A percentile compares a stretch with the other conserved stretches of the same genome.
Conservation (phyloP, 2,888 invertebrate genomes). For the Hetaerina titia region DNA sequence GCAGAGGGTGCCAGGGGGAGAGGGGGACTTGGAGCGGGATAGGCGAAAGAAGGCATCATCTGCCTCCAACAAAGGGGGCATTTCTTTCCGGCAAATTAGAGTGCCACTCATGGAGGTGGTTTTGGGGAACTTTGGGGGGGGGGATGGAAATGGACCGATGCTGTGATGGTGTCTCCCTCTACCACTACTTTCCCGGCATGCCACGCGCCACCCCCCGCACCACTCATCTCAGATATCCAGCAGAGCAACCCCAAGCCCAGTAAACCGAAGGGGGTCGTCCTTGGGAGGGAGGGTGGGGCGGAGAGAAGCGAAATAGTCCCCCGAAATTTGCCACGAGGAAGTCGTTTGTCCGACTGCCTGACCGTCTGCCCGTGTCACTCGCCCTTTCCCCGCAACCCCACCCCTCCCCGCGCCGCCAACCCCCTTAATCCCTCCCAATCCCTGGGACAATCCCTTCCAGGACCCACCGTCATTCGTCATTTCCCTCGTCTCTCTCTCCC, state of each 20-base stretch:
- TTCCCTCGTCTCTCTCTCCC: background rate
- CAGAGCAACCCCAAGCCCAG: background rate
- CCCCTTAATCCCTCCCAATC: background rate
- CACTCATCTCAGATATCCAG: background rate
- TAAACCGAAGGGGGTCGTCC: no score
- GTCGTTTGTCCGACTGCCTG: constrained; percentile 17
- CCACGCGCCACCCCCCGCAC: background rate
- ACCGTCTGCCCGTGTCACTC: background rate
- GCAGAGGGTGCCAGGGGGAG: no score
- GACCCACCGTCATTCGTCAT: background rate
- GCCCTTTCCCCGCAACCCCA: no score
- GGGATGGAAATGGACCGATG: background rate
- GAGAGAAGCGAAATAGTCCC: background rate
- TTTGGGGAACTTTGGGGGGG: background rate
- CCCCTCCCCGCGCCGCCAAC: background rate
- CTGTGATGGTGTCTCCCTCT: background rate
- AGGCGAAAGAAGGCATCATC: no score
- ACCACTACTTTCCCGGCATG: background rate
- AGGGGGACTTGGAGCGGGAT: no score
- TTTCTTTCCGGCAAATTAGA: constrained; percentile 27
- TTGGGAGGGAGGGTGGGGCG: no score
- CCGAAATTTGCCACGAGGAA: background rate
- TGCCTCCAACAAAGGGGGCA: background rate
- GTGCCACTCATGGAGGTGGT: background rate
- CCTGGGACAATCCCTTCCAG: background rate